These are phyloP conservation scores for Cololabis saira DNA, from an alignment of 2,113 vertebrate genomes.

Conservation along the genomic window DNA sequence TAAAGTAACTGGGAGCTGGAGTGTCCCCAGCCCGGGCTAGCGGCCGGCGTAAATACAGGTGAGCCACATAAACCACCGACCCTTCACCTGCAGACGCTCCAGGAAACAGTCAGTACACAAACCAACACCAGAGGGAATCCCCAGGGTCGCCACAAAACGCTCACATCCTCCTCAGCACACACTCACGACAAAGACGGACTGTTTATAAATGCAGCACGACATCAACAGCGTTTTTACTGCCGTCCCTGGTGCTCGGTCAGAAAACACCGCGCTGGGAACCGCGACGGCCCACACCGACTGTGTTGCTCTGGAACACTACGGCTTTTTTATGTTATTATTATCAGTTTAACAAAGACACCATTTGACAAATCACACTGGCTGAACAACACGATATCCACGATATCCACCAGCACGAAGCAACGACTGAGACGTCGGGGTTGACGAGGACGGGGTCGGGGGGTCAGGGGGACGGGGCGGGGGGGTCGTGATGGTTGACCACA, in stretches of 20 bases:
- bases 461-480: slow-evolving; percentile 24
- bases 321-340: too few species aligned
- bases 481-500: slow-evolving; percentile 32
- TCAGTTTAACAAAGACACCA: slow-evolving; percentile 53
- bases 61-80: too few species aligned
- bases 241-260: slow-evolving; percentile 10
- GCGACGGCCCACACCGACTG: slow-evolving; percentile 1
- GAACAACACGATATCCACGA: slow-evolving; percentile 75
- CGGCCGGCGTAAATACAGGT: too few species aligned
- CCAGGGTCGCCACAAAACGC: too few species aligned
- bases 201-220: slow-evolving; percentile 33
- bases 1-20: too few species aligned
- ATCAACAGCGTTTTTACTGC: not conserved
- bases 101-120: too few species aligned
- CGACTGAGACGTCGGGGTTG: slow-evolving; percentile 51
- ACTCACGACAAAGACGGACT: slow-evolving; percentile 19
- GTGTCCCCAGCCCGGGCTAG: too few species aligned
- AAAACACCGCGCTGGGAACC: slow-evolving; percentile 7
- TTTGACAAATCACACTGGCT: slow-evolving; percentile 61
- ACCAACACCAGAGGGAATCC: too few species aligned
- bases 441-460: slow-evolving; percentile 16
- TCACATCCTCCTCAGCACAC: too few species aligned
- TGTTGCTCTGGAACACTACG: slow-evolving; percentile 15
- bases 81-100: too few species aligned
- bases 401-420: slow-evolving; percentile 77